Conservation (phyloP, 2,888 invertebrate species). For the Eristalinus sepulchralis region DNA sequence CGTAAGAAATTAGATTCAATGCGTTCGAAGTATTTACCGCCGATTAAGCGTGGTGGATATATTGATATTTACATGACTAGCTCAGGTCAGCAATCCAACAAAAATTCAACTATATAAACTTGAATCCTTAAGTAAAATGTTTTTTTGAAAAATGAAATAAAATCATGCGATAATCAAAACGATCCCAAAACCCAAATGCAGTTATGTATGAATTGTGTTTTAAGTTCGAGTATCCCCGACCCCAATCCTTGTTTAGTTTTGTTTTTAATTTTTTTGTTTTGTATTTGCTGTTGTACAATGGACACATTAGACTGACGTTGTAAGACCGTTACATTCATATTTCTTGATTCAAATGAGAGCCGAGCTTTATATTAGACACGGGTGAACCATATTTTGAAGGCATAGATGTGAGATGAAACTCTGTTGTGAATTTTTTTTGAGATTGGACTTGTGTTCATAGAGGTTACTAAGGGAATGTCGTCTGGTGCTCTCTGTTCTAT, state of each 20-base stretch:
- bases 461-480: too few species aligned
- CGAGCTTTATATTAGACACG: neutral
- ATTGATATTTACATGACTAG: conserved; percentile 93
- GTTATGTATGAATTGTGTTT: conserved; percentile 7
- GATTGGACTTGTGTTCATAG: too few species aligned
- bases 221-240: neutral
- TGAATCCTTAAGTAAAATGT: conserved; percentile 17
- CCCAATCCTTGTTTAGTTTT: conserved; percentile 1
- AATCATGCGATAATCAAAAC: conserved; percentile 20
- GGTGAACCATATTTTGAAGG: neutral
- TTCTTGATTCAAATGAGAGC: neutral
- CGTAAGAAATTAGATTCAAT: conserved; percentile 87
- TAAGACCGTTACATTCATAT: neutral
- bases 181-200: conserved; percentile 25
- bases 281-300: neutral
- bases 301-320: neutral
- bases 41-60: conserved; percentile 90
- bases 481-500: too few species aligned
- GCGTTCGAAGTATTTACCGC: conserved; percentile 90
- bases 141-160: conserved; percentile 3
- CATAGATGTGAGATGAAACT: neutral
- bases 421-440: too few species aligned
- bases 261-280: neutral
- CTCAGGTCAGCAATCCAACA: conserved; percentile 86
- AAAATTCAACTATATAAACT: conserved; percentile 42